Evolutionary conservation across 2,888 invertebrate species (phyloP).

Genomic region (Cremastobaeus sp.): DNA sequence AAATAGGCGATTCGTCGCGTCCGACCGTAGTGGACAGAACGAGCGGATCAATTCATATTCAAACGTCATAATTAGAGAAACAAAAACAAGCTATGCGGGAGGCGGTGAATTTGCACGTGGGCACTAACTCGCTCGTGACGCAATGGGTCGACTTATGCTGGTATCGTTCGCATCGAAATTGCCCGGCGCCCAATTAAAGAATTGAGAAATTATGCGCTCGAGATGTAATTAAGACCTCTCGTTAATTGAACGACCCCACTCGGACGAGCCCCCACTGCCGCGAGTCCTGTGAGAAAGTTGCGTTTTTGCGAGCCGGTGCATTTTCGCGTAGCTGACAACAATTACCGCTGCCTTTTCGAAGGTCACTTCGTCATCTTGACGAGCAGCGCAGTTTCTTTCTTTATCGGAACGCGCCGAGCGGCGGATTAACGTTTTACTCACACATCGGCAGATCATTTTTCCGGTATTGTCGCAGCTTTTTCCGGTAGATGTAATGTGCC

Average conservation of each 20-base stretch:
- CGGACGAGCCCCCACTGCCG: slow-evolving; percentile 32
- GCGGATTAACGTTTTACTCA: not conserved
- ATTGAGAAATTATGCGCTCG: slow-evolving; percentile 65
- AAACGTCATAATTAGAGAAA: slow-evolving; percentile 25
- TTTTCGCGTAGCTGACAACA: not conserved
- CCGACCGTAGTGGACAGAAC: too few relatives aligned
- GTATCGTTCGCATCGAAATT: slow-evolving; percentile 65
- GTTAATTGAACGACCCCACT: slow-evolving; percentile 62
- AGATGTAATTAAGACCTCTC: slow-evolving; percentile 64
- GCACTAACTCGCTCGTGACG: slow-evolving; percentile 44
- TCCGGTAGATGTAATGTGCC: slow-evolving; percentile 14
- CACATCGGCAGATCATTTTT: slow-evolving; percentile 11
- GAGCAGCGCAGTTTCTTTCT: not conserved
- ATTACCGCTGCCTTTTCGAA: not conserved
- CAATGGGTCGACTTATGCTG: slow-evolving; percentile 50
- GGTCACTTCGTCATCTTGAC: not conserved
- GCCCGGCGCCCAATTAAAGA: slow-evolving; percentile 64
- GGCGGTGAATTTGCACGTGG: slow-evolving; percentile 38
- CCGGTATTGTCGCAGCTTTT: not conserved
- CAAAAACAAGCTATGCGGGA: slow-evolving; percentile 40
- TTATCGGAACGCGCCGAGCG: not conserved
- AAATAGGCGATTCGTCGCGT: too few relatives aligned
- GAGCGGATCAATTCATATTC: too few relatives aligned
- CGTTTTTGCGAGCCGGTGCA: slow-evolving; percentile 39
- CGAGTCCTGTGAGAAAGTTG: slow-evolving; percentile 56